phyloP scores from a whole-genome alignment of 2,113 vertebrate species.

The Alosa alosa region DNA sequence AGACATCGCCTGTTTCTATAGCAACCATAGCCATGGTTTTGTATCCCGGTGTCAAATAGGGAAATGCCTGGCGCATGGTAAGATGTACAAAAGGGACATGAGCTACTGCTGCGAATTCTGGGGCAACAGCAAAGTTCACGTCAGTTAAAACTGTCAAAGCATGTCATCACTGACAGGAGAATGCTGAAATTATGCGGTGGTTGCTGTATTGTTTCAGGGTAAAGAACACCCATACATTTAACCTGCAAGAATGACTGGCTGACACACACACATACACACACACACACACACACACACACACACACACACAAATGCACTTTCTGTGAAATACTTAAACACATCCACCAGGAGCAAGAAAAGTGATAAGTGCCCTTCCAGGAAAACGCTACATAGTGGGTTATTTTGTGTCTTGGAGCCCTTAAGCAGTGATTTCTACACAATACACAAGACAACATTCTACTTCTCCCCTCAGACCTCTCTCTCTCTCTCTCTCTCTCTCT shows the following conservation, averaged over 20 bases:
- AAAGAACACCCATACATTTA: background rate
- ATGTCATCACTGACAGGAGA: background rate
- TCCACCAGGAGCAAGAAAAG: background rate
- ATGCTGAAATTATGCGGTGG: background rate
- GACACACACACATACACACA: background rate
- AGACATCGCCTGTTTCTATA: slow-evolving; percentile 12
- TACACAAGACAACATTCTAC: background rate
- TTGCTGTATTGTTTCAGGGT: background rate
- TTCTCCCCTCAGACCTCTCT: background rate
- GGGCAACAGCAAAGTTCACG: background rate
- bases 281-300: background rate
- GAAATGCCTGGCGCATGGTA: background rate
- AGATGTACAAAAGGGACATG: background rate
- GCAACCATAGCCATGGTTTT: slow-evolving; percentile 8
- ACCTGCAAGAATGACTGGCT: background rate
- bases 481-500: background rate
- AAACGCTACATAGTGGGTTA: background rate
- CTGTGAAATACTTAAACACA: background rate
- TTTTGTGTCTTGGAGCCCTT: background rate
- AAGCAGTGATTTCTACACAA: background rate
- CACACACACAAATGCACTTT: background rate
- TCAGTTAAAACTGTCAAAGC: background rate
- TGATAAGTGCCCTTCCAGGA: background rate
- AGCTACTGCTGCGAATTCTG: background rate
- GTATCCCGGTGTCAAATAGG: slow-evolving; percentile 8